Evolutionary conservation across 2,113 vertebrate species (phyloP).

Genomic region (Oenanthe oenanthe): DNA sequence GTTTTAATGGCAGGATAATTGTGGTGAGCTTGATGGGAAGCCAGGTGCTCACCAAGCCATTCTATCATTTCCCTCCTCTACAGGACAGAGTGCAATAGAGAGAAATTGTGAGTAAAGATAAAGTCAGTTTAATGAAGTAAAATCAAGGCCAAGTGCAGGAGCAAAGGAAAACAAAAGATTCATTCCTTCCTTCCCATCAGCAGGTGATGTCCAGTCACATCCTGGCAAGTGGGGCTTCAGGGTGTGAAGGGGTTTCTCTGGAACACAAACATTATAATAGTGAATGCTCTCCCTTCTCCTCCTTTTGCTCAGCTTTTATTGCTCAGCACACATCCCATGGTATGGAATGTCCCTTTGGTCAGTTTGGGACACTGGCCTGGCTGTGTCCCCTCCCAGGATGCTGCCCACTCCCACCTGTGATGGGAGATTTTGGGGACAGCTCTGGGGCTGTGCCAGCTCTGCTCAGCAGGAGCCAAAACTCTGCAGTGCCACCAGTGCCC

Average conservation of each 20-base stretch:
- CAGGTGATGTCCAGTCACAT: neutral
- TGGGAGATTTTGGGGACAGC: neutral
- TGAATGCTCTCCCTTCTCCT: neutral
- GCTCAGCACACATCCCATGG: neutral
- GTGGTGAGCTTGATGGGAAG: neutral
- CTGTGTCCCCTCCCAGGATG: neutral
- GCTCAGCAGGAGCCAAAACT: neutral
- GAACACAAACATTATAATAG: accelerated
- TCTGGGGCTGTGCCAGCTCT: neutral
- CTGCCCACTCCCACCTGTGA: neutral
- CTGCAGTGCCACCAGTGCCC: too few species aligned
- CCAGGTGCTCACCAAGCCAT: neutral
- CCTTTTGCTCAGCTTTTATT: neutral
- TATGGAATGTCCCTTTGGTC: neutral
- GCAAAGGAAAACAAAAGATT: neutral
- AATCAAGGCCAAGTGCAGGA: neutral
- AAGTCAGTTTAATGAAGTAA: neutral
- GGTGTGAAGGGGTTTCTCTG: accelerated
- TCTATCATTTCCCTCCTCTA: neutral
- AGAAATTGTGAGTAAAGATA: neutral
- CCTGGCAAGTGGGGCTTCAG: neutral
- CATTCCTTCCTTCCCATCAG: neutral
- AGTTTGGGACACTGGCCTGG: neutral
- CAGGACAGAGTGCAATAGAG: neutral
- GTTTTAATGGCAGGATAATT: neutral